Conservation (phyloP, 2,888 invertebrate species). For the Pseudolycoriella hygida region DNA sequence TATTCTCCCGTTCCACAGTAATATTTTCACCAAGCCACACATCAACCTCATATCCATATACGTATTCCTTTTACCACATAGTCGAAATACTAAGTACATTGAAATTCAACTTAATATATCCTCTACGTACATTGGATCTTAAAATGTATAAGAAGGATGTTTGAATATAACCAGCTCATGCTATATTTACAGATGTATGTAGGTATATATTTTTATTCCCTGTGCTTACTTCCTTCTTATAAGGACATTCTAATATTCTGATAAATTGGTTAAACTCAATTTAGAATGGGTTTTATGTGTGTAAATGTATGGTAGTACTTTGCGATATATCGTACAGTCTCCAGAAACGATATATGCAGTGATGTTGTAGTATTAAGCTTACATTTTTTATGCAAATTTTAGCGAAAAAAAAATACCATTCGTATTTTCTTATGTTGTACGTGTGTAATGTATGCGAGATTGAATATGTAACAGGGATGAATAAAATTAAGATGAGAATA, state of each 20-base stretch:
- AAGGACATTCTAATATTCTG: slow-evolving; percentile 4
- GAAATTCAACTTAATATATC: slow-evolving; percentile 3
- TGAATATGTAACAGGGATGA: no score
- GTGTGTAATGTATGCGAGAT: no score
- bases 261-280: slow-evolving; percentile 4
- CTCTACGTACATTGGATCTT: neutral
- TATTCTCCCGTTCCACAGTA: no score
- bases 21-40: no score
- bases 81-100: slow-evolving; percentile 1
- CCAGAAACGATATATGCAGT: no score
- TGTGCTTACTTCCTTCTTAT: slow-evolving; percentile 1
- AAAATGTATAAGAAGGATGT: neutral
- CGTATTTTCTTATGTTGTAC: no score
- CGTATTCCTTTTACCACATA: neutral
- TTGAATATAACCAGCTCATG: neutral
- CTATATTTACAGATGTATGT: neutral
- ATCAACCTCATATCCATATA: neutral
- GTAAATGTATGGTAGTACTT: neutral
- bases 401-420: neutral
- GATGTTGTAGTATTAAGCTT: slow-evolving; percentile 1
- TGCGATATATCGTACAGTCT: no score
- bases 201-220: neutral
- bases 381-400: slow-evolving; percentile 1
- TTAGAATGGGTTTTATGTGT: slow-evolving; percentile 1
- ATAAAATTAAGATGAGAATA: no score